phyloP scores from a whole-genome alignment of 2,113 vertebrate species.

The Willisornis vidua region DNA sequence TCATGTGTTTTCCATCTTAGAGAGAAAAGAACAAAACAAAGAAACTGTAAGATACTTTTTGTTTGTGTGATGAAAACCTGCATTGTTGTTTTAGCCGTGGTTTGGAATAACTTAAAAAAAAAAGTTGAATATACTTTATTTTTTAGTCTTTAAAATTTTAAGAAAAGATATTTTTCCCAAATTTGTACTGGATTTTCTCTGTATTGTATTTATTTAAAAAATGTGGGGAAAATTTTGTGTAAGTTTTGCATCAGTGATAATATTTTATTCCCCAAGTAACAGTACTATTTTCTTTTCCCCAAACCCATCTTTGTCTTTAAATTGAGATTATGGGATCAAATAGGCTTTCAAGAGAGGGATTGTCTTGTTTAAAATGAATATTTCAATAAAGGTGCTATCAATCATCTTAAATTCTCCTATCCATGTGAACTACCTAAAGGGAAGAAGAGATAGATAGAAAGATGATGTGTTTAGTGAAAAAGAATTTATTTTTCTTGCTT shows the following conservation, averaged over 20 bases:
- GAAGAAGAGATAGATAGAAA: neutral
- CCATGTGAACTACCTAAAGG: neutral
- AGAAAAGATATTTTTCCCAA: neutral
- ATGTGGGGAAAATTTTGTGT: neutral
- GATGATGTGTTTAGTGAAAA: neutral
- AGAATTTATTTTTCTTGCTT: neutral
- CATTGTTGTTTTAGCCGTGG: neutral
- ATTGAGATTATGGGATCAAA: neutral
- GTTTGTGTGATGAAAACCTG: neutral
- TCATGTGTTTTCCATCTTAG: neutral
- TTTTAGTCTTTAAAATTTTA: neutral
- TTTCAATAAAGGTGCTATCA: neutral
- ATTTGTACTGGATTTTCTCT: neutral
- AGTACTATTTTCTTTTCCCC: neutral
- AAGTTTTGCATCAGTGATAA: neutral
- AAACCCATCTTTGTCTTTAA: neutral
- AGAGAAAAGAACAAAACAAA: neutral
- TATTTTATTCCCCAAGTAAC: neutral
- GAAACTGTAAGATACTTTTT: neutral
- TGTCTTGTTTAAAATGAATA: neutral
- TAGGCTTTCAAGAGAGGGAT: neutral
- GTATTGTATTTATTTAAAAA: neutral
- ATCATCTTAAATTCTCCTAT: neutral
- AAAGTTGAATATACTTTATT: neutral
- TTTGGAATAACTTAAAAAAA: neutral